Evolutionary conservation across 2,113 vertebrate species (phyloP), one percentile per base, ranked within the genome.

Genomic region (Falco punctatus): DNA sequence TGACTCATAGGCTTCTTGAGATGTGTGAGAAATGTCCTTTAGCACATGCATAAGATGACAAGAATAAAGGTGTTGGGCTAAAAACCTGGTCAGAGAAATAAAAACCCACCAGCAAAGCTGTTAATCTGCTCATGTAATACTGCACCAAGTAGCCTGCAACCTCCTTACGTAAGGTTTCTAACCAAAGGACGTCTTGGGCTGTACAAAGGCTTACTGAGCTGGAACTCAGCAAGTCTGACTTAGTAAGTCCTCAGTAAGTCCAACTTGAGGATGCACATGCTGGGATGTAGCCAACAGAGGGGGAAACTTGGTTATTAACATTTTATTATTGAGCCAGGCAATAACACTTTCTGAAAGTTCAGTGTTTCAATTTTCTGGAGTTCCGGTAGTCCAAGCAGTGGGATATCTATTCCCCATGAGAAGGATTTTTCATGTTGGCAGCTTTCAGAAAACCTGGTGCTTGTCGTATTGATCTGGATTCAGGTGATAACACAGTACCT

Each of bases 41-140:
- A 48, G 32, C 91, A 81, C 26, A 81, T 57, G 35, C 7, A 27
- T 57, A 75, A 81, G 15, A 84, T 65, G 61, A 49, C 57, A 82
- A 91, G 87, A 91, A 94, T 69, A 91, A 96, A 82, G 57, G 52
- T 69, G 81, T 75, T 92, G 38, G 49, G 23, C 59, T 86, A 48
- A 90, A 96, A 96, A 82, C 40, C n/a, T 27, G 12, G 23, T 67
- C 1, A 0, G 27, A 84, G 40, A 84, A 87, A 78, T 71, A 79
- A 81, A 94, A 92, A n/a, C 3, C 4, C 44, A 71, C 9, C 16
- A 71, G 28, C 15, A 78, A 67, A 44, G 17, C 10, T 52, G 59
- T 51, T 74, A 62, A 81, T 57, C 52, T 67, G 5, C 27, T 86
- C 15, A 11, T 13, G 4, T 23, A 57, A 80, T 54, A 58, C 17